Percentiles rank a stretch among this genome's conserved stretches.
phyloP scores from a whole-genome alignment of 2,888 invertebrate species.

The Trissolcus japonicus region DNA sequence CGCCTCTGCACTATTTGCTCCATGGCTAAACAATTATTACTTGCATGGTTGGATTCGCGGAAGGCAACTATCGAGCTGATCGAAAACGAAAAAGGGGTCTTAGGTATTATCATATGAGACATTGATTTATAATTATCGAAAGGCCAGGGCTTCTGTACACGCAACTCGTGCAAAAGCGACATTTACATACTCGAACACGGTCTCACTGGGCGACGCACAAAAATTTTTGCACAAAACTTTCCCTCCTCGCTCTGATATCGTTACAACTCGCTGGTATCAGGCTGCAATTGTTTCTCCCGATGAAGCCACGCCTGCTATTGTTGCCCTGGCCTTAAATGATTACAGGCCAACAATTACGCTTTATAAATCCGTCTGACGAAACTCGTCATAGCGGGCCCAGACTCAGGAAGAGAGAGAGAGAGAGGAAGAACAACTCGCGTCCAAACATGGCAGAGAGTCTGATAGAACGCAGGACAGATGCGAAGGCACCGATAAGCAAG shows the following conservation, averaged over 20 bases:
- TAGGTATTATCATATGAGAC: constrained; percentile 63
- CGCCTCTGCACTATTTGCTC: constrained; percentile 27
- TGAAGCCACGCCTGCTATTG: constrained; percentile 55
- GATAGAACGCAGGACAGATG: constrained; percentile 54
- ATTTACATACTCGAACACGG: constrained; percentile 67
- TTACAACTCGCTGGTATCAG: constrained; percentile 18
- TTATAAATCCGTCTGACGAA: constrained; percentile 24
- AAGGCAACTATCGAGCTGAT: constrained; percentile 21
- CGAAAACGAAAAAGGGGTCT: constrained; percentile 27
- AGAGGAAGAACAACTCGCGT: constrained; percentile 22
- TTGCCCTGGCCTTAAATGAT: constrained; percentile 45
- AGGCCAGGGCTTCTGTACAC: constrained; percentile 62
- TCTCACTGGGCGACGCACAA: constrained; percentile 44
- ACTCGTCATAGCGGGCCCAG: neutral
- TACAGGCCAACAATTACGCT: constrained; percentile 46
- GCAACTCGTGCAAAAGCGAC: constrained; percentile 63
- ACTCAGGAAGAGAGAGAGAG: constrained; percentile 10
- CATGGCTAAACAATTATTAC: constrained; percentile 34
- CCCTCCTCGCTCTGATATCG: neutral
- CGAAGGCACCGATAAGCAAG: constrained; percentile 37
- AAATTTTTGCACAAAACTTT: constrained; percentile 18
- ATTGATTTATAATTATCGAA: constrained; percentile 67
- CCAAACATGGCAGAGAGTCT: constrained; percentile 55
- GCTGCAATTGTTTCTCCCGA: constrained; percentile 19
- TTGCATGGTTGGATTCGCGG: constrained; percentile 12